Percentiles rank a stretch among this genome's conserved stretches.
Conservation (phyloP, 2,888 invertebrate genomes). For the Salpingus planirostris region DNA sequence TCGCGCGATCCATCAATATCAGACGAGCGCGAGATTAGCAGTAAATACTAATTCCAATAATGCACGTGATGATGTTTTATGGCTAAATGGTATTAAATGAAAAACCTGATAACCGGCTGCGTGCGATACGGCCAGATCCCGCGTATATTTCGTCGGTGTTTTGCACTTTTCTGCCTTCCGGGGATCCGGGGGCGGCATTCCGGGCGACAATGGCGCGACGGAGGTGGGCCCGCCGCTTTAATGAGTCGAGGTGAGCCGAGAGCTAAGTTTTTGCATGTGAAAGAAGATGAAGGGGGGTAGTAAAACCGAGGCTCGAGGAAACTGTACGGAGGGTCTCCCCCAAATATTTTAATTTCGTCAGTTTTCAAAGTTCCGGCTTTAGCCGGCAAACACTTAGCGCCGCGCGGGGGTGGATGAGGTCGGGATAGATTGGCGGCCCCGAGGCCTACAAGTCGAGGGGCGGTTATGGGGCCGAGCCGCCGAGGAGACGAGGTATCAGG, state of each 20-base stretch:
- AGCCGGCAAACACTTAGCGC: conserved; percentile 7
- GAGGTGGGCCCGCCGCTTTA: too few relatives aligned
- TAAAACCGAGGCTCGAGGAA: background rate
- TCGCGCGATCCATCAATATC: conserved; percentile 20
- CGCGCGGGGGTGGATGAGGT: conserved; percentile 2
- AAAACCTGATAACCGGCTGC: conserved; percentile 16
- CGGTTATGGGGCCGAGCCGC: conserved; percentile 1
- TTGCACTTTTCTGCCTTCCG: too few relatives aligned
- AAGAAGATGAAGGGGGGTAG: too few relatives aligned
- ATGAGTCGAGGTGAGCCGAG: too few relatives aligned
- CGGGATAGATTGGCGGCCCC: conserved; percentile 3
- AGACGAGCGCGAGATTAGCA: conserved; percentile 15
- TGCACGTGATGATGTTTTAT: conserved; percentile 20
- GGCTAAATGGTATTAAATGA: conserved; percentile 15
- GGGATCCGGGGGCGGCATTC: too few relatives aligned
- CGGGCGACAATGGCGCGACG: too few relatives aligned
- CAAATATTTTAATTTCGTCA: conserved; percentile 9
- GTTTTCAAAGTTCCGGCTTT: conserved; percentile 7
- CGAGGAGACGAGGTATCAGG: conserved; percentile 19
- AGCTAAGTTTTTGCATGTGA: too few relatives aligned
- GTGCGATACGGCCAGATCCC: too few relatives aligned
- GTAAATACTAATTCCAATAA: conserved; percentile 20
- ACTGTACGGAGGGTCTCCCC: background rate
- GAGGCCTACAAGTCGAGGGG: conserved; percentile 1
- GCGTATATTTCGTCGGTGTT: too few relatives aligned